Conservation (phyloP, 2,888 invertebrate species). For the Tigriopus californicus region DNA sequence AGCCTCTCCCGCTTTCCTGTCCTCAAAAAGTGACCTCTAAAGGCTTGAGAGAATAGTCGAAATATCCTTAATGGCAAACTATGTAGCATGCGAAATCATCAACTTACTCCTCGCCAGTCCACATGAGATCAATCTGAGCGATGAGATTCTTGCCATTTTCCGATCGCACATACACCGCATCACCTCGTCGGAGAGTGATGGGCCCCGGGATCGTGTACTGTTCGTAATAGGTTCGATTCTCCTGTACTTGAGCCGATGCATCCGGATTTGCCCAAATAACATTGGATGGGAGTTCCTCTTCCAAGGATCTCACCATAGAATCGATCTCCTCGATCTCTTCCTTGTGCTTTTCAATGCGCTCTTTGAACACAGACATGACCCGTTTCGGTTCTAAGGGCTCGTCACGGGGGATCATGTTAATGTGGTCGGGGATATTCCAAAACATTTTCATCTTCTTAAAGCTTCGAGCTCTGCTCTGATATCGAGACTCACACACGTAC, state of each 20-base stretch:
- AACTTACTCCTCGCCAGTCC: conserved; percentile 75
- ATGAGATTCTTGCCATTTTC: conserved; percentile 76
- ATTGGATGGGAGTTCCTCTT: conserved; percentile 51
- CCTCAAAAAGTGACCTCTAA: too few relatives aligned
- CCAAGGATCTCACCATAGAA: conserved; percentile 56
- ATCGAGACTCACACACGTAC: conserved; percentile 89
- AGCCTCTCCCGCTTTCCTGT: too few relatives aligned
- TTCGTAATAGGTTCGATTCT: conserved; percentile 59
- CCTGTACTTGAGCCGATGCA: background rate
- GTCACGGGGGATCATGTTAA: conserved; percentile 46
- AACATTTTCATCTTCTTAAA: conserved; percentile 12
- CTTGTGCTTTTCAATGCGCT: conserved; percentile 3
- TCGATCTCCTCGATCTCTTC: conserved; percentile 68
- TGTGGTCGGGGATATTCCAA: conserved; percentile 38
- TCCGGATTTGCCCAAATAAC: conserved; percentile 14
- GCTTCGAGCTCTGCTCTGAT: conserved; percentile 53
- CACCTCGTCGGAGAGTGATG: conserved; percentile 68
- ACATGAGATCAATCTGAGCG: conserved; percentile 80
- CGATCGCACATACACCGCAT: conserved; percentile 84
- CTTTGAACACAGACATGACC: conserved; percentile 36
- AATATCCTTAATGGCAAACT: too few relatives aligned
- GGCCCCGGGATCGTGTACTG: conserved; percentile 70
- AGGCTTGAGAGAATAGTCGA: too few relatives aligned
- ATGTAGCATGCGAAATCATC: too few relatives aligned
- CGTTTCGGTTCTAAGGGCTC: conserved; percentile 61